These are phyloP conservation scores for Nephrotoma guestfalica DNA, from an alignment of 2,888 invertebrate genomes.

Conservation along the genomic window DNA sequence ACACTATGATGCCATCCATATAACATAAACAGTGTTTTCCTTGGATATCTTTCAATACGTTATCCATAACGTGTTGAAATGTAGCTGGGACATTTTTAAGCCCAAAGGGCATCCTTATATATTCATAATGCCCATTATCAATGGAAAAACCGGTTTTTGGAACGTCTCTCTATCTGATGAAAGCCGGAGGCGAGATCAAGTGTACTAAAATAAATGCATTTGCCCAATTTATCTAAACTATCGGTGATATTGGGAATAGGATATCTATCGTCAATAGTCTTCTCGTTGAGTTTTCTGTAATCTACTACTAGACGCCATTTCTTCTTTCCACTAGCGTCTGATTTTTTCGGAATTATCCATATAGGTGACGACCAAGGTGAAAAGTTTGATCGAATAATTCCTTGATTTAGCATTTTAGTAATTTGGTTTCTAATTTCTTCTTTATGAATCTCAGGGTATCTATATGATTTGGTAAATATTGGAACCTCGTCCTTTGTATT, in stretches of 20 bases:
- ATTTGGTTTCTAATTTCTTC: conserved; percentile 17
- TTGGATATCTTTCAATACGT: background rate
- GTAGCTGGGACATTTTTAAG: background rate
- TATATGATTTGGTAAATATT: conserved; percentile 15
- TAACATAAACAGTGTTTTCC: background rate
- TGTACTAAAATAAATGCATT: too few species aligned
- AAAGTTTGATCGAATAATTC: conserved; percentile 12
- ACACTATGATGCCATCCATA: background rate
- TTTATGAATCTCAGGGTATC: conserved; percentile 17
- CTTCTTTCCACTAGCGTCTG: conserved; percentile 10
- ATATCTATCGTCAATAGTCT: too few species aligned
- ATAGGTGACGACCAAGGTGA: too few species aligned
- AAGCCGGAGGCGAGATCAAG: too few species aligned
- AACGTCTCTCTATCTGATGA: too few species aligned
- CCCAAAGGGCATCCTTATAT: background rate
- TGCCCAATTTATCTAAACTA: too few species aligned
- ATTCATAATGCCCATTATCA: background rate
- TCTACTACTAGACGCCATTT: conserved; percentile 14
- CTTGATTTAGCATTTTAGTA: conserved; percentile 8
- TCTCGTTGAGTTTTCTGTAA: conserved; percentile 11
- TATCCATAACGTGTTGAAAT: background rate
- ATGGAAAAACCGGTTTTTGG: background rate
- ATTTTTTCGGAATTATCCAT: too few species aligned
- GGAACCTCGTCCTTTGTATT: background rate
- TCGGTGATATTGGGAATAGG: conserved; percentile 12